Base-by-base conservation (phyloP, 2,113 vertebrate genomes). In the Sebastes schlegelii region DNA sequence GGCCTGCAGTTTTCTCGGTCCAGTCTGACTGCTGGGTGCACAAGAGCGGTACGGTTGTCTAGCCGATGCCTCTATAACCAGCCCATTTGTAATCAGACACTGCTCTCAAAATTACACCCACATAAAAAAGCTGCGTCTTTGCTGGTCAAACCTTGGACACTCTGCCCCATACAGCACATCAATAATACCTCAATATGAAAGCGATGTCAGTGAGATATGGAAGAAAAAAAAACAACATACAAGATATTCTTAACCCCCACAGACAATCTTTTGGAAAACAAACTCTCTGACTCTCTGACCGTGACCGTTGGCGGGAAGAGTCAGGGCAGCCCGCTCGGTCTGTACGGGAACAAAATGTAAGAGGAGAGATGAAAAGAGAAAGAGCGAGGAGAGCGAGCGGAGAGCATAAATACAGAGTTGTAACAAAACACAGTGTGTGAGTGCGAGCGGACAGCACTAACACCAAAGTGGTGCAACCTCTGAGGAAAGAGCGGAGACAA, bases 1-100 rank as follows among this genome's bases (percentile, higher is more conserved):
- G 88, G 84, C 71, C 76, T 79, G 74, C 70, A 79, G 80, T 91
- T 82, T 87, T 84, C 81, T 66, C 79, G 46, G 71, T 85, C 55
- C 72, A 69, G 83, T 83, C 76, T 85, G 63, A 86, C 83, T 88
- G 77, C 88, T 88, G 80, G 77, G 87, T 90, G 69, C 42, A 86
- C 80, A 74, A 81, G 74, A 80, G 58, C 68, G 69, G 26, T 77
- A 57, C 10, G 23, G 69, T 83, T 69, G 73, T 85, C 84, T 92
- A 84, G 89, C 80, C 62, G 46, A 45, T 16, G 83, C 42, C 79
- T 69, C 14, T 13, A 62, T 52, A 16, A 80, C 46, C 34, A 45
- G 45, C 17, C 34, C 46, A 70, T 79, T 74, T 60, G 40, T 80
- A 76, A 45, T 71, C 82, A 79, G 80, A 75, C 1, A 17, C 17